These are phyloP conservation scores for Elachura formosa DNA, from an alignment of 2,113 vertebrate genomes.

Conservation along the genomic window DNA sequence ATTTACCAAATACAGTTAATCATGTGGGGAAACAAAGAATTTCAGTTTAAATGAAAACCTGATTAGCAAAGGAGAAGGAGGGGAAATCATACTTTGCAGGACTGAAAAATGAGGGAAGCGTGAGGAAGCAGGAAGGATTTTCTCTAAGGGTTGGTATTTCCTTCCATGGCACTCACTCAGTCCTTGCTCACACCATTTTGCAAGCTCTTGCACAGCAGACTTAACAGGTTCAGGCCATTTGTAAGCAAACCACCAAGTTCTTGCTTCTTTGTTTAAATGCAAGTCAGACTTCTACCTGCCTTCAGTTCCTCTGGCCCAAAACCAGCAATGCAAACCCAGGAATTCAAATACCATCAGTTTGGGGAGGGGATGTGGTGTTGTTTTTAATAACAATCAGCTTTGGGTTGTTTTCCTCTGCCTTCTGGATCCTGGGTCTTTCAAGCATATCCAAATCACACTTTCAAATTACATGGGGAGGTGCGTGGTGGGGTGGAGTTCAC, in stretches of 20 bases:
- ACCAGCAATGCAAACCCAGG: conserved; percentile 4
- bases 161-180: not conserved
- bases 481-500: not conserved
- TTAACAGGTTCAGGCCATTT: not conserved
- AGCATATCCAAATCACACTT: not conserved
- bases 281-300: not conserved
- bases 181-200: not conserved
- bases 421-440: not conserved
- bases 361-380: not conserved
- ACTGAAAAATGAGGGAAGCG: not conserved
- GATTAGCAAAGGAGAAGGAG: not conserved
- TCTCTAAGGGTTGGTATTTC: not conserved
- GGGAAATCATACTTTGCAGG: not conserved
- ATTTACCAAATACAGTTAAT: not conserved
- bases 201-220: not conserved
- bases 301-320: not conserved
- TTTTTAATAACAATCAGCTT: not conserved
- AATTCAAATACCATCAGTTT: not conserved
- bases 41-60: not conserved
- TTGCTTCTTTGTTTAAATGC: not conserved
- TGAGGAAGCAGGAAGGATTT: not conserved
- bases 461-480: not conserved
- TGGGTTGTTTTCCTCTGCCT: not conserved
- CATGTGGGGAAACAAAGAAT: not conserved
- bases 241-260: not conserved